Evolutionary conservation across 2,113 vertebrate species (phyloP), one percentile per base, ranked within the genome.

Genomic region (Grantiella picta): DNA sequence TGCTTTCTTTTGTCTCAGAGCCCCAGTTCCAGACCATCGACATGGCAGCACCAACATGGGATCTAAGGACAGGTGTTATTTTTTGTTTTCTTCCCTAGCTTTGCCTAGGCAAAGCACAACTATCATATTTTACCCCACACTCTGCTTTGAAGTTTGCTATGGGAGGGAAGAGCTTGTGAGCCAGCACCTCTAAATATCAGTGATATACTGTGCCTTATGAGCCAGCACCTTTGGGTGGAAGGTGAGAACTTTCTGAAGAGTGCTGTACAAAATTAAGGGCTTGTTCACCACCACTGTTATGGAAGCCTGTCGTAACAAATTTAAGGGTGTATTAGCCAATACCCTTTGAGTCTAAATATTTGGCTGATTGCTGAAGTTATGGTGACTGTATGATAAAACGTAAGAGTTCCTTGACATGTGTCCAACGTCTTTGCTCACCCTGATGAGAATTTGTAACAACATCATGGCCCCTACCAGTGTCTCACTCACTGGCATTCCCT

Each of bases 41-140:
- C 13, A 15, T 0, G 0, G 40, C n/a, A 69, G 40, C 47, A 76
- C 36, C 29, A 53, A 22, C 14, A 21, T 0, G 0, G n/a, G 24
- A 75, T 47, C 24, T 47, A 60, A 68, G 11, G 16, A 52, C 20
- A 27, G 29, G n/a, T 19, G 31, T 40, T 40, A 35, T 5, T 45
- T 59, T 75, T 31, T 68, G 38, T 61, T 61, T 61, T 35, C 63
- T 69, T 49, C n/a, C 29, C 40, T 54, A 35, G 25, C 25, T 23
- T 61, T 82, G n/a, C 63, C 40, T 47, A 35, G n/a, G 18, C 29
- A 69, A 76, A 76, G 40, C 78, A 54, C 11, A 53, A 14, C 25
- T 47, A 31, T 27, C 38, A 27, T 35, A 61, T 35, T 35, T n/a
- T 35, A 61, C 11, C 20, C 63, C 29, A 23, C 31, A 47, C 11